Evolutionary conservation across 1,140 invertebrate species (phyloP), one percentile per base, ranked within the genome.

Genomic region (Caenorhabditis brenneri): DNA sequence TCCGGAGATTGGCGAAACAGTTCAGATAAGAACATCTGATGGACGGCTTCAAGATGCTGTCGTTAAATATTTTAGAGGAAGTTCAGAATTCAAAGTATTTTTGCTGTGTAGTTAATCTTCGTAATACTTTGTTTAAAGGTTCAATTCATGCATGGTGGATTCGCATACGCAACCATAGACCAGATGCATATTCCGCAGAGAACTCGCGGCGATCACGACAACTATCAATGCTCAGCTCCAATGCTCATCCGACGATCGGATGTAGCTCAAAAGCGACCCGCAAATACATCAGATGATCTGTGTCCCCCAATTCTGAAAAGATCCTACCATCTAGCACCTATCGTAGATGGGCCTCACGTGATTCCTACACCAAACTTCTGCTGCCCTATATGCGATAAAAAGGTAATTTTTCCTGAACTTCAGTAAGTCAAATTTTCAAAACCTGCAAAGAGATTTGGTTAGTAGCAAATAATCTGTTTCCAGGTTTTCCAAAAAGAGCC

Each of bases 341-440:
- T 82, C 24, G 65, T 48, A 6, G 46, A 65, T n/a, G 79, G 74
- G 4, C 60, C 36, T n/a, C 51, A 80, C 29, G 1, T 74, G 5
- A 19, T 33, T 9, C 80, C 58, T 24, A 53, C 80, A 31, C 65
- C 84, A 5, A 85, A 85, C 48, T 85, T 85, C 82, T 83, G 81
- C 39, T 85, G 84, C 80, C 84, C 84, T 1, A 79, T 85, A 9
- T 85, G 84, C 22, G 84, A 85, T 46, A 83, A 84, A 16, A 85
- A 84, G 51, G 82, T 79, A 36, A 83, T 29, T 4, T 39, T 49
- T 29, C 12, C 2, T 16, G 15, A 78, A 49, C n/a, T n/a, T n/a
- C n/a, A n/a, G n/a, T n/a, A n/a, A n/a, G n/a, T n/a, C n/a, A n/a
- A n/a, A n/a, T n/a, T n/a, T n/a, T n/a, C n/a, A n/a, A n/a, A n/a